Evolutionary conservation across 1,140 invertebrate species (phyloP), one percentile per base, ranked within the genome.

Genomic region (Lepidostoma basale): DNA sequence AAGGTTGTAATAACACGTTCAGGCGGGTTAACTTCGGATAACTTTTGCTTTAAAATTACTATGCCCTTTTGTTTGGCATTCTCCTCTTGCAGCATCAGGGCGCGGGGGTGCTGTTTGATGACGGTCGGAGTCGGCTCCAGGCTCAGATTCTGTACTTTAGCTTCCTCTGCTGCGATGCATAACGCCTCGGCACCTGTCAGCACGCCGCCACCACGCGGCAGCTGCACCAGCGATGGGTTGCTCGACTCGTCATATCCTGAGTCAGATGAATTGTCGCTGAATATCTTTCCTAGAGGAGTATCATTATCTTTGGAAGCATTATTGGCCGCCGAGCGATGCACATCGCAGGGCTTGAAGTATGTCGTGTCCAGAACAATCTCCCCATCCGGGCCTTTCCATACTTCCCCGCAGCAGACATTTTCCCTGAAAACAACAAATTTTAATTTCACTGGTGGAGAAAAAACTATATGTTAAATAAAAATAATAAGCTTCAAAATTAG

Each of bases 191-290:
- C 16, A 9, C n/a, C n/a, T n/a, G n/a, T n/a, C n/a, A 20, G 44
- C 12, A 20, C 28, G 9, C 39, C 39, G 33, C 18, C 54, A 40
- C 20, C 39, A 4, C 36, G 58, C 22, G 39, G 16, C 14, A 42
- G 22, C 22, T n/a, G 10, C n/a, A 9, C 16, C 22, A 42, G 58
- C 18, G 39, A 16, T 6, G 36, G 58, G 22, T 62, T 62, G 22
- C 58, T 63, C 14, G 60, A 65, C 73, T 88, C 87, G 73, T 89
- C 88, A 70, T 88, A 89, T 2, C 87, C 87, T 0, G 87, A 88
- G 75, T 88, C 87, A 2, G 87, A 88, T 1, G 87, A 88, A 44
- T 85, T 86, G 72, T 88, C 87, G 74, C 84, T 88, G 75, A 86
- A 86, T 36, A 54, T 87, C 77, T 54, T 85, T 79, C 67, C 79